Base-by-base conservation (phyloP, 2,888 invertebrate genomes). In the Chrysotoxum bicinctum region DNA sequence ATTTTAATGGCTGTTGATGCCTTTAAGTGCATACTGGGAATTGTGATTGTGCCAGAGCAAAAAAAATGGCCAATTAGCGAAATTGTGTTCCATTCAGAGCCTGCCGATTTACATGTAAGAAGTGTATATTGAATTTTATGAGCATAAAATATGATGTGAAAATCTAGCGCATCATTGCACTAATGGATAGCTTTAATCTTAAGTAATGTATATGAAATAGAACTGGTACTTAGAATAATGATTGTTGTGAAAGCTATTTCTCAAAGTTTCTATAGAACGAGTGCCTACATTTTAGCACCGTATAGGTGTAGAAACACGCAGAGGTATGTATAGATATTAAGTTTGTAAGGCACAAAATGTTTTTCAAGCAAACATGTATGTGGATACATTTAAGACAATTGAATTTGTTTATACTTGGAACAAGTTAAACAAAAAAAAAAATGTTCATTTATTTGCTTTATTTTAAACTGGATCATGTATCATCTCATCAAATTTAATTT, bases 71-170 rank as follows among this genome's bases (percentile, higher is more conserved):
- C 91, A 91, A 91, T 91, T 91, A 91, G 91, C 89, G 88, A 90
- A 91, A 91, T 91, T 90, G 90, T 91, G 90, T 90, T 89, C 90
- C 89, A 91, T 91, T 91, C 90, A 77, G 54, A 60, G 40, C 30
- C 43, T 66, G 30, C 66, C 66, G 64, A 82, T 77, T 82, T 82
- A 77, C 82, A 77, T 77, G 56, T 50, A 76, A 40, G 52, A 70
- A 19, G 66, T 58, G 45, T 52, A 72, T 80, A 68, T 66, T 70
- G 43, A 84, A 77, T 70, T 76, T 66, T 69, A 64, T 80, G 30
- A 35, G 80, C 64, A 74, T 75, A 16, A 84, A 56, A 60, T 45
- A 68, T 56, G 48, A 58, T 75, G 74, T 68, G 54, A 54, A 77
- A 77, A 77, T 82, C 77, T 82, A 73, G 77, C 77, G 68, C 82